phyloP scores from a whole-genome alignment of 2,113 vertebrate species.

The Fulica atra region DNA sequence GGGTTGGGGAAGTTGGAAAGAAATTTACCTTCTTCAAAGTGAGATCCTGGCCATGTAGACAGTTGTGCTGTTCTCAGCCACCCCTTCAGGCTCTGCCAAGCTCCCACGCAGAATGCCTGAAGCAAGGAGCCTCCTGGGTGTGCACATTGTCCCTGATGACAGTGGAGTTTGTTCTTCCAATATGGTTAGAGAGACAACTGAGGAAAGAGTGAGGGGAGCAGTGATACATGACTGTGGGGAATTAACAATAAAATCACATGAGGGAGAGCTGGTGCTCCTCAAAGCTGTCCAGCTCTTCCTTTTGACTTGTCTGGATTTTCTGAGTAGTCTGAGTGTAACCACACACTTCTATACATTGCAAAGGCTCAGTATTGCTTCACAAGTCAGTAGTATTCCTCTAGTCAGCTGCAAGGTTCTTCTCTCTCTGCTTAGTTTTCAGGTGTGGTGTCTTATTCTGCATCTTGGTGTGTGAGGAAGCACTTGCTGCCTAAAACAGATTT shows the following conservation, averaged over 20 bases:
- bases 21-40: neutral
- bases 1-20: neutral
- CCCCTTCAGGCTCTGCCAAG: neutral
- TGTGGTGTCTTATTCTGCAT: neutral
- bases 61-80: neutral
- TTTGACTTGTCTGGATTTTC: neutral
- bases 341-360: neutral
- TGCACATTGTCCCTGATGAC: fast-evolving
- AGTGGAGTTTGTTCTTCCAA: neutral
- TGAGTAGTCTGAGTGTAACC: neutral
- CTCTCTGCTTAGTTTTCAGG: neutral
- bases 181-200: neutral
- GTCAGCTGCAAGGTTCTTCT: neutral
- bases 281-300: neutral
- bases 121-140: neutral
- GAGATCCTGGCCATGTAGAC: neutral
- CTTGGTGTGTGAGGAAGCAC: neutral
- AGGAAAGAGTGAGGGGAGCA: neutral
- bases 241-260: neutral
- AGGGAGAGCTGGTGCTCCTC: neutral
- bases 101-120: neutral
- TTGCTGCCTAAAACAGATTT: neutral
- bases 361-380: neutral
- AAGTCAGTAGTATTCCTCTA: neutral
- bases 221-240: fast-evolving